Conservation (phyloP, 2,113 vertebrate genomes). For the Polyodon spathula region DNA sequence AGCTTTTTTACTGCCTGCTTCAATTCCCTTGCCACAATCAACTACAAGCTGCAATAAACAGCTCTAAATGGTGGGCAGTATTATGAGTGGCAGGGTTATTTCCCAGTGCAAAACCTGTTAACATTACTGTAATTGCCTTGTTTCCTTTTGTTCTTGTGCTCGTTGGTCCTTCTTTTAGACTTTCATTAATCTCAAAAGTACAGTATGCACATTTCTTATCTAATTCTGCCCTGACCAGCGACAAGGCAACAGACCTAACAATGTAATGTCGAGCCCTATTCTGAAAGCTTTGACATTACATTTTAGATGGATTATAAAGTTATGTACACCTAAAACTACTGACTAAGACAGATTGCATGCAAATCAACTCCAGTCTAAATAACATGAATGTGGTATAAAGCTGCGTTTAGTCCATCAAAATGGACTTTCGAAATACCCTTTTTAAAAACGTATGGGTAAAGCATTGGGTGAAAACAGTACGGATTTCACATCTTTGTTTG, state of each 20-base stretch:
- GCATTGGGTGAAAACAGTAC: no score
- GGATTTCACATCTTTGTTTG: no score
- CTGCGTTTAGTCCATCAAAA: no score
- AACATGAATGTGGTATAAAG: no score
- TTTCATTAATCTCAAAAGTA: slow-evolving; percentile 2
- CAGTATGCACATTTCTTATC: slow-evolving; percentile 6
- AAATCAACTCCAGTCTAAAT: no score
- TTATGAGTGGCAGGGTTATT: slow-evolving; percentile 8
- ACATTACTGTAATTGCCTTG: slow-evolving; percentile 11
- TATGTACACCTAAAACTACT: no score
- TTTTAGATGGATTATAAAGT: no score
- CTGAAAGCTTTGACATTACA: no score
- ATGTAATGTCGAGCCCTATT: neutral
- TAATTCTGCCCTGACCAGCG: neutral
- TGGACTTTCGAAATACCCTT: no score
- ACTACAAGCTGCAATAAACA: slow-evolving; percentile 12
- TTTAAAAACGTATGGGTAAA: no score
- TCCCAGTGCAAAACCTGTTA: slow-evolving; percentile 15
- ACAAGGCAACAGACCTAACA: neutral
- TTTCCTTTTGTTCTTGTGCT: slow-evolving; percentile 9
- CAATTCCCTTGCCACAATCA: slow-evolving; percentile 10
- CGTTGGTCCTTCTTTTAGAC: slow-evolving; percentile 7
- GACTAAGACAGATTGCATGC: no score
- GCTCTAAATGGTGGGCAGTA: slow-evolving; percentile 8
- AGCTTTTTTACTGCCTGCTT: slow-evolving; percentile 16